Conservation (phyloP, 2,888 invertebrate genomes). For the Orchesellides sinensis region DNA sequence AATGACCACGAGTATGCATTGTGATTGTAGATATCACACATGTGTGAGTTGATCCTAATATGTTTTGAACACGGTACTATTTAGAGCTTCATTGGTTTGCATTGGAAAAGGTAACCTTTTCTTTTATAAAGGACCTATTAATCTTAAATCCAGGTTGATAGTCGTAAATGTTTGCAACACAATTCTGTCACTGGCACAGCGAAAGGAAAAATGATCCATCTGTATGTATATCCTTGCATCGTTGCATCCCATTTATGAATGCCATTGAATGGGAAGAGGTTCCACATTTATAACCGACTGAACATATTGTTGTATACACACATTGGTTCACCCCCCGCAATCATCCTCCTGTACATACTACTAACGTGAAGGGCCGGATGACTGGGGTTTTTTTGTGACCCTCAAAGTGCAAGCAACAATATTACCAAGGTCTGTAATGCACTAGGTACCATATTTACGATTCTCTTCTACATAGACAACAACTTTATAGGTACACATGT, state of each 20-base stretch:
- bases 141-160: background rate
- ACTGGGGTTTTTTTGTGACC: slow-evolving; percentile 61
- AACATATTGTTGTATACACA: slow-evolving; percentile 61
- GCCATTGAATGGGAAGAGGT: slow-evolving; percentile 56
- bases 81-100: too few species aligned
- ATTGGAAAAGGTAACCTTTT: slow-evolving; percentile 27
- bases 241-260: too few species aligned
- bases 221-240: slow-evolving; percentile 11
- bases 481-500: too few species aligned
- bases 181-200: background rate
- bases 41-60: background rate
- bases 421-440: background rate
- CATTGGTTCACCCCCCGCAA: slow-evolving; percentile 67
- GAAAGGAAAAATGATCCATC: slow-evolving; percentile 29
- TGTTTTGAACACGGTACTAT: too few species aligned
- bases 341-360: slow-evolving; percentile 60
- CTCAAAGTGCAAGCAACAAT: slow-evolving; percentile 21
- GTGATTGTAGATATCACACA: too few species aligned
- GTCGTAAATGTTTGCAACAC: background rate
- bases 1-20: too few species aligned
- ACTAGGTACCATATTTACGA: background rate
- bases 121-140: slow-evolving; percentile 9
- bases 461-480: too few species aligned
- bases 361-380: slow-evolving; percentile 60
- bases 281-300: slow-evolving; percentile 52